Base-by-base conservation (phyloP, 2,888 invertebrate genomes). In the Idaea straminata region DNA sequence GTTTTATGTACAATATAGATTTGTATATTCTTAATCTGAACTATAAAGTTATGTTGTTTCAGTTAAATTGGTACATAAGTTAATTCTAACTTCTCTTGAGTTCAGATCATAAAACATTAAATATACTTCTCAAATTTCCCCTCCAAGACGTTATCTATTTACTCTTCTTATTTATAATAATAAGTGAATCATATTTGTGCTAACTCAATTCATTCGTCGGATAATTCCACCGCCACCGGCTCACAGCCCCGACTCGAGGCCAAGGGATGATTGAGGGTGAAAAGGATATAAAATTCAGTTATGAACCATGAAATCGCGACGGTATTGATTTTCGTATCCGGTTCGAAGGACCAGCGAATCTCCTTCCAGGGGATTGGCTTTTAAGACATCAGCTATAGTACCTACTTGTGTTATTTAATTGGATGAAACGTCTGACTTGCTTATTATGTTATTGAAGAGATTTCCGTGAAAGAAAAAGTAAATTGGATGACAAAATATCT, bases 231-330 rank as follows among this genome's bases (percentile, higher is more conserved):
- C 25, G 25, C 25, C 2, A 25, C 25, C 25, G 25, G 25, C 25
- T 25, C 25, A 25, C 47, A 10, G 47, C 61, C 15, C 38, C n/a
- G 35, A 0, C 15, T 15, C 61, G 61, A 15, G 36, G 5, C 57
- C 25, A 35, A 59, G 62, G 15, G 65, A 61, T 47, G 47, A 47
- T 47, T 13, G 47, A 47, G 47, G 47, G 47, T 47, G 68, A 67
- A 68, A 66, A 69, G 73, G 67, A 73, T 74, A 77, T 77, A 76
- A 79, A 79, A 81, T 78, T 79, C 77, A 77, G 80, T 84, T 84
- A 83, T 82, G 79, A 81, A 80, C 79, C 79, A 81, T 80, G 79
- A 79, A 81, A 79, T 77, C 77, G 78, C 72, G 68, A 71, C 68
- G 66, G 67, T 82, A 84, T 85, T 77, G 83, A 84, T 84, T 83